Percentiles rank a stretch among this genome's conserved stretches.
phyloP scores from a whole-genome alignment of 2,888 invertebrate genomes.

The Netelia virgata region DNA sequence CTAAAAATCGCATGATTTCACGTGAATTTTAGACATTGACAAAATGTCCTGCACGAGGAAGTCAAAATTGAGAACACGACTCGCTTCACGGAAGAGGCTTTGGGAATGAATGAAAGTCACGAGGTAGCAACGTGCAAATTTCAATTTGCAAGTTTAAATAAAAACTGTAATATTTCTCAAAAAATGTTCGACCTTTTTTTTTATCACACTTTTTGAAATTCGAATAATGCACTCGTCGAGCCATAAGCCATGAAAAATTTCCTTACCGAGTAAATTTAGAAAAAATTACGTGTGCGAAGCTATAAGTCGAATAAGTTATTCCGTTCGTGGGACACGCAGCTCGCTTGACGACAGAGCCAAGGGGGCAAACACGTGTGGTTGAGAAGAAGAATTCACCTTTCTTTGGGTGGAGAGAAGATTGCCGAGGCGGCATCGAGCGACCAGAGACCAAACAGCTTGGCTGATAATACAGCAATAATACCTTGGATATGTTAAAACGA shows the following conservation, averaged over 20 bases:
- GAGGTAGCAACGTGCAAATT: too few relatives aligned
- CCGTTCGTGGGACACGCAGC: constrained; percentile 6
- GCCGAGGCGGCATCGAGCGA: background rate
- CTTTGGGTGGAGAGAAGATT: constrained; percentile 9
- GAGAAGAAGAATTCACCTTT: constrained; percentile 30
- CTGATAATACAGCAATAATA: constrained; percentile 23
- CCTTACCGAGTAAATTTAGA: background rate
- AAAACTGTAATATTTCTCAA: too few relatives aligned
- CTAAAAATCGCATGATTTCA: too few relatives aligned
- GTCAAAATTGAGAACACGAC: background rate
- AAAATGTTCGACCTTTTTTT: background rate
- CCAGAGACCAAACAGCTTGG: background rate
- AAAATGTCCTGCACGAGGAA: background rate
- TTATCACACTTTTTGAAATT: background rate
- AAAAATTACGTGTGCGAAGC: background rate
- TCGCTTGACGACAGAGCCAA: constrained; percentile 45
- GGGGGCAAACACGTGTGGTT: constrained; percentile 25
- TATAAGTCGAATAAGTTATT: constrained; percentile 31
- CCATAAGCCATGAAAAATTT: background rate
- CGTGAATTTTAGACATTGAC: background rate
- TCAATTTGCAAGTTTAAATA: too few relatives aligned
- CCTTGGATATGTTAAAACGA: constrained; percentile 30
- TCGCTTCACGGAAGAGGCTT: too few relatives aligned
- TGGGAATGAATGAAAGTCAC: too few relatives aligned
- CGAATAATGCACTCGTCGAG: background rate